phyloP scores from a whole-genome alignment of 2,113 vertebrate genomes.

The Panthera tigris region DNA sequence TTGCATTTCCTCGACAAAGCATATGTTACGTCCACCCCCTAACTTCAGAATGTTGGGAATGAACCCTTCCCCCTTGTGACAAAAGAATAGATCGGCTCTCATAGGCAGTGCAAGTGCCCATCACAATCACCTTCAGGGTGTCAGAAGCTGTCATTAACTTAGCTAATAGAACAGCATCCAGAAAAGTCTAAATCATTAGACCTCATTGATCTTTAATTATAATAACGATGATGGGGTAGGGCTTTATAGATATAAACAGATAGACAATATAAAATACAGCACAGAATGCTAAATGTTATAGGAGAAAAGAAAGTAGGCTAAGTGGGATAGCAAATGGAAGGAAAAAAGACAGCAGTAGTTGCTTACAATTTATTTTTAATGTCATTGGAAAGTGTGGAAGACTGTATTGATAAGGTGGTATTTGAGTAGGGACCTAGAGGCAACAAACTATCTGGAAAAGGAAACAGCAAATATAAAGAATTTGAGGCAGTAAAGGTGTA shows the following conservation, averaged over 20 bases:
- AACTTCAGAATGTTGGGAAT: background rate
- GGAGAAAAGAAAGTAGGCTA: background rate
- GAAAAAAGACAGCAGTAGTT: background rate
- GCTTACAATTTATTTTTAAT: background rate
- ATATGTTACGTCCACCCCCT: background rate
- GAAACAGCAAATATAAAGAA: background rate
- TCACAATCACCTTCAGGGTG: background rate
- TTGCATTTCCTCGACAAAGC: background rate
- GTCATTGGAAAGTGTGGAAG: background rate
- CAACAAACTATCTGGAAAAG: background rate
- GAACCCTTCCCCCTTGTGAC: background rate
- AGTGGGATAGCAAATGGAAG: background rate
- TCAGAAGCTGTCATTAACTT: background rate
- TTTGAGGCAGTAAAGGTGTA: background rate
- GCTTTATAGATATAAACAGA: background rate
- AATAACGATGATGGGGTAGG: background rate
- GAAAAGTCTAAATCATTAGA: background rate
- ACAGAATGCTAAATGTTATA: background rate
- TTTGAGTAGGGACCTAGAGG: background rate
- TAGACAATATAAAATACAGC: background rate
- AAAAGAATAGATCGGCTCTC: background rate
- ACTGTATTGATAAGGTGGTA: background rate
- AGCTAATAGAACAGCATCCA: background rate
- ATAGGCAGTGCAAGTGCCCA: background rate
- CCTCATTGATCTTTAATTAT: background rate